A percentile compares a stretch with the other conserved stretches of the same genome.
Conservation (phyloP, 2,797 vertebrate genomes). For the Amblyopsis hoosieri region DNA sequence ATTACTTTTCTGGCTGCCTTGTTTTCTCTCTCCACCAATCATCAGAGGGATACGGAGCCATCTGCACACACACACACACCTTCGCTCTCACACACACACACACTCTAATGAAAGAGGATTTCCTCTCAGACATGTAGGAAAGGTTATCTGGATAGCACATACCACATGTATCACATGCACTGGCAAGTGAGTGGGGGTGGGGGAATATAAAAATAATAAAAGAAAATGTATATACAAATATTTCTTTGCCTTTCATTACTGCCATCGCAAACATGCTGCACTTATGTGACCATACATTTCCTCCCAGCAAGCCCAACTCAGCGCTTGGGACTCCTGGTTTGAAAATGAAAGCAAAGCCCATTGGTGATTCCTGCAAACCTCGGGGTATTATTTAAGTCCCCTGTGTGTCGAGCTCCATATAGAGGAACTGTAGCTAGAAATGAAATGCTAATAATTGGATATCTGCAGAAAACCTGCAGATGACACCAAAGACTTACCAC, state of each 20-base stretch:
- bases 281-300: constrained; percentile 66
- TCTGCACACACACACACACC: constrained; percentile 27
- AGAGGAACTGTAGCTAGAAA: constrained; percentile 41
- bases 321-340: constrained; percentile 44
- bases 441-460: constrained; percentile 56
- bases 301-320: constrained; percentile 50
- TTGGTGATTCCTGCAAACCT: constrained; percentile 58
- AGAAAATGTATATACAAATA: constrained; percentile 54
- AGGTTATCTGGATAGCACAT: constrained; percentile 74
- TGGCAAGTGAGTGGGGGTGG: constrained; percentile 33
- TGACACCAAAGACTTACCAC: constrained; percentile 38
- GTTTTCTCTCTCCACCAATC: constrained; percentile 72
- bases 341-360: constrained; percentile 65
- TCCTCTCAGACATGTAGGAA: constrained; percentile 68
- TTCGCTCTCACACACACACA: constrained; percentile 20
- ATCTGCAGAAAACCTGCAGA: constrained; percentile 45
- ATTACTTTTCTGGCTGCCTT: constrained; percentile 67
- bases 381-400: constrained; percentile 40
- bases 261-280: constrained; percentile 44
- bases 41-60: constrained; percentile 58
- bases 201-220: constrained; percentile 15
- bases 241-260: constrained; percentile 69
- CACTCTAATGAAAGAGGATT: constrained; percentile 69
- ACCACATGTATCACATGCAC: constrained; percentile 67
- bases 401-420: constrained; percentile 23